These are phyloP conservation scores for Mnemiopsis leidyi DNA, from an alignment of 37 sponge, comb jelly and placozoan species.

Conservation along the genomic window DNA sequence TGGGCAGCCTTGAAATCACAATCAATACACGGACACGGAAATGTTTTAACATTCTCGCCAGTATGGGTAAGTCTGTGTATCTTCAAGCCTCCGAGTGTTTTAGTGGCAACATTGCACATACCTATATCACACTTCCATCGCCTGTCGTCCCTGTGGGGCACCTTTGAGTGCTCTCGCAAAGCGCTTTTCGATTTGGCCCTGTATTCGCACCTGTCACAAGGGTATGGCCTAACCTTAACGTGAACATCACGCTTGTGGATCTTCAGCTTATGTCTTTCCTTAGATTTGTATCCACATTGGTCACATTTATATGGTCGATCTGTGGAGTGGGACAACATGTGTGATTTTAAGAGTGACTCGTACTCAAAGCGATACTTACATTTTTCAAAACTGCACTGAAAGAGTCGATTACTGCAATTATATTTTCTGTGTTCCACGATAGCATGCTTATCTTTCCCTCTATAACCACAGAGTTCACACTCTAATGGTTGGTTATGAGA, in stretches of 20 bases:
- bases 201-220: slow-evolving; percentile 6
- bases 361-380: background rate
- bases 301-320: background rate
- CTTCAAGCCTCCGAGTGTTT: background rate
- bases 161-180: background rate
- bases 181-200: background rate
- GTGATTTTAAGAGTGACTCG: background rate
- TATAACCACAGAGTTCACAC: background rate
- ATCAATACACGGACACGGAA: background rate
- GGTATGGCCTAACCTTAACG: background rate
- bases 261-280: background rate
- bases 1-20: background rate
- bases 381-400: background rate
- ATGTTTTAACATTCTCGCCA: too few relatives aligned
- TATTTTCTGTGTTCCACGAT: too few relatives aligned
- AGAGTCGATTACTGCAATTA: background rate
- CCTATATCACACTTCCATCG: background rate
- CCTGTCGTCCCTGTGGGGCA: background rate
- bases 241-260: background rate
- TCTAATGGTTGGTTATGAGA: background rate
- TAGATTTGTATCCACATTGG: background rate
- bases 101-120: background rate
- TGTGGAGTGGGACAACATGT: background rate
- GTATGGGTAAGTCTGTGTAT: background rate
- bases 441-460: background rate